Base-by-base conservation (phyloP, 2,113 vertebrate species). In the Lagopus leucura region DNA sequence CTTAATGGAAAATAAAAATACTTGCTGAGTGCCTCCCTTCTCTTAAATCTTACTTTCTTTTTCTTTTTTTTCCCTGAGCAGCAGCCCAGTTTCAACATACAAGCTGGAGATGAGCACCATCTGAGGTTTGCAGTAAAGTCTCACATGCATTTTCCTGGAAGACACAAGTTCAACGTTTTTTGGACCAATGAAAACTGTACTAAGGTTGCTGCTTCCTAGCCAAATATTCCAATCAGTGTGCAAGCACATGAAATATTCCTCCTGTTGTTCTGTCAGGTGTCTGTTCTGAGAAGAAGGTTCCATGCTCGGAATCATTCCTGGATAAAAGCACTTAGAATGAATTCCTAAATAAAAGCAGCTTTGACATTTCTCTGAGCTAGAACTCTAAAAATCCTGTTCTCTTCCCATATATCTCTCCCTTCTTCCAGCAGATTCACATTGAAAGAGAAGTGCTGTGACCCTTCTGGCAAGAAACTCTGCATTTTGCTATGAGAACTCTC, bases 1-100 rank as follows among this genome's bases (percentile, higher is more conserved):
- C 11, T 85, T 40, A 73, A 32, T 10, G 21, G 43, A 22, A 84
- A 91, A 40, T 52, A 27, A 11, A 89, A 50, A 40, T 18, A 52
- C 30, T 66, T 54, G 28, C 40, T 72, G 36, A 61, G 11, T 63
- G 70, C 30, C 8, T 38, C 8, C 57, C 15, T 43, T 28, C 32
- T 92, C 50, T 13, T 27, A 81, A 45, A 8, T 38, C 22, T 64
- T 70, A 30, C 5, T 8, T 81, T 74, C 11, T 83, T 77, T 47
- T 52, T 27, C 71, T 74, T 83, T n/a, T 78, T 28, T 18, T 3
- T 17, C 30, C 30, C n/a, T 27, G 28, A 89, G 67, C 4, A 78
- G 12, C 0, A 0, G 12, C 17, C 24, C 30, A 52, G 4, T 48
- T 83, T 67, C 52, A 86, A 52, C 4, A 24, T 2, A 66, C 0